phyloP scores from a whole-genome alignment of 2,888 invertebrate species.

The Dicyrtoma fusca region DNA sequence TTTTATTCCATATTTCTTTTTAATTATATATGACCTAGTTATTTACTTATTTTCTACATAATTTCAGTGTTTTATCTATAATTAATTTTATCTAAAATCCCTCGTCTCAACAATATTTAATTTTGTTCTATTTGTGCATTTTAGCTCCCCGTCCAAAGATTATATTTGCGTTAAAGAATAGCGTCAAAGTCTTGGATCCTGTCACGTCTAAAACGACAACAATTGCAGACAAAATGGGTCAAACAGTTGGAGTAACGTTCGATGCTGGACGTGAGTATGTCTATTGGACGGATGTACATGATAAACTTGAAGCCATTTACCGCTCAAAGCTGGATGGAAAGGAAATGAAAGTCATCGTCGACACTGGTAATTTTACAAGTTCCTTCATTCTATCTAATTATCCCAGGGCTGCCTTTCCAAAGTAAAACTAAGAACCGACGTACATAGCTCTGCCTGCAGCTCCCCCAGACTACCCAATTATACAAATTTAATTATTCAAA shows the following conservation, averaged over 20 bases:
- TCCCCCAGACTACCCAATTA: no score
- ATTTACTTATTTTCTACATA: no score
- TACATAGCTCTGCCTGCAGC: no score
- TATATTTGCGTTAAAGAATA: constrained; percentile 28
- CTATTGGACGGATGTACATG: constrained; percentile 77
- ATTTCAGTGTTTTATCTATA: no score
- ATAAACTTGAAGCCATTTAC: constrained; percentile 73
- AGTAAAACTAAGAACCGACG: no score
- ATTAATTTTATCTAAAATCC: no score
- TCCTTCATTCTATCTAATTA: background rate
- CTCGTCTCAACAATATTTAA: no score
- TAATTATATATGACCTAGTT: no score
- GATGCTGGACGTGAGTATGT: constrained; percentile 67
- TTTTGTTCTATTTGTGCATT: background rate
- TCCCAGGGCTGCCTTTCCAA: no score
- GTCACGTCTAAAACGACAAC: background rate
- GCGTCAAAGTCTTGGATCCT: constrained; percentile 1
- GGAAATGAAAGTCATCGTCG: constrained; percentile 40
- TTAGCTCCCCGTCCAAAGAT: constrained; percentile 39
- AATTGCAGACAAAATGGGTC: constrained; percentile 61
- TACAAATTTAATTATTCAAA: no score
- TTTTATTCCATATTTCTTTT: no score
- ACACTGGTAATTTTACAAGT: constrained; percentile 47
- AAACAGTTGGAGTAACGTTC: constrained; percentile 71
- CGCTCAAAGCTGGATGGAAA: constrained; percentile 67